These are phyloP conservation scores for Axis porcinus DNA, from an alignment of 2,113 vertebrate genomes.

Conservation along the genomic window DNA sequence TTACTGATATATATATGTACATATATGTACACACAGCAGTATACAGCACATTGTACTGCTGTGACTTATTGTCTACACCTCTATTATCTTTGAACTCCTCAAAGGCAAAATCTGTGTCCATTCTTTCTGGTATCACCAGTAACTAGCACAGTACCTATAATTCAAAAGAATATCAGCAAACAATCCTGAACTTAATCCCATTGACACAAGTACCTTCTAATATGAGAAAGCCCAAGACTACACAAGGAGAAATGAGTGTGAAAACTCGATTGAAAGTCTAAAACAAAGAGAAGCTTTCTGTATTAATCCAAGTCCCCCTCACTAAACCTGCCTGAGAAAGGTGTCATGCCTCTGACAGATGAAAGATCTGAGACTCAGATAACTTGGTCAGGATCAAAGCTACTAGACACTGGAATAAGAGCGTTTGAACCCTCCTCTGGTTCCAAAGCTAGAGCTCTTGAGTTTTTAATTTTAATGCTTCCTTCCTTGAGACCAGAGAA, in stretches of 20 bases:
- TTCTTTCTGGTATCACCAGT: neutral
- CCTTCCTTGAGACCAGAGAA: neutral
- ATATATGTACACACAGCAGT: fast-evolving
- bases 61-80: neutral
- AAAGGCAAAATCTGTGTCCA: neutral
- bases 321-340: neutral
- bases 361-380: neutral
- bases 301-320: neutral
- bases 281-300: neutral
- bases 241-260: neutral
- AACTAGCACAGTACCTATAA: neutral
- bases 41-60: neutral
- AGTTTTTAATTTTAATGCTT: neutral
- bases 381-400: neutral
- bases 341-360: neutral
- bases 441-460: neutral
- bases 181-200: neutral
- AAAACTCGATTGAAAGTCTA: neutral
- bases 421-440: neutral
- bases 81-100: neutral
- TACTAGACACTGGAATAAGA: neutral
- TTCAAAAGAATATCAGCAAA: neutral
- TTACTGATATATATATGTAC: neutral
- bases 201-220: neutral
- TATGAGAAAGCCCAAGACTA: neutral